Conservation (phyloP, 2,888 invertebrate species). For the Drosophila testacea region DNA sequence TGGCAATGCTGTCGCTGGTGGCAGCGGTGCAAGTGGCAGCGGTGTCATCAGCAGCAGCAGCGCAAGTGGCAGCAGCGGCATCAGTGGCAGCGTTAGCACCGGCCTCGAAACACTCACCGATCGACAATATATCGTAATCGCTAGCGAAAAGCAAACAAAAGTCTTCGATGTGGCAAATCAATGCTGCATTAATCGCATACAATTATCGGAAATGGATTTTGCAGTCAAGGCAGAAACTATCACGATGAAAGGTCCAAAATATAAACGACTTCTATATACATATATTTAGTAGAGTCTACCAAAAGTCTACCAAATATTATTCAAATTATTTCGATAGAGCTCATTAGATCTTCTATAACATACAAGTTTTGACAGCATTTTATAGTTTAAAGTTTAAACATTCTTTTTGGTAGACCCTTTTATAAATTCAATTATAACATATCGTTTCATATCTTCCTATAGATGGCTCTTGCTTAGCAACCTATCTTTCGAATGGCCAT, state of each 20-base stretch:
- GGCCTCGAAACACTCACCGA: conserved; percentile 87
- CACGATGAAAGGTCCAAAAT: conserved; percentile 92
- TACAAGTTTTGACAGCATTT: too few species aligned
- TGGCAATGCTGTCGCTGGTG: conserved; percentile 7
- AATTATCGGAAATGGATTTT: conserved; percentile 96
- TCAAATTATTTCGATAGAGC: too few species aligned
- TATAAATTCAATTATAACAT: background rate
- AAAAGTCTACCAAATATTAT: too few species aligned
- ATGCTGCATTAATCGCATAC: conserved; percentile 96
- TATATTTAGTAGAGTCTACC: too few species aligned
- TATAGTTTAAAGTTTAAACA: too few species aligned
- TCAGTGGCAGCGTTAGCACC: conserved; percentile 84
- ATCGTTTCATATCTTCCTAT: conserved; percentile 71
- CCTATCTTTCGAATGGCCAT: conserved; percentile 97
- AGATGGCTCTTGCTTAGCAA: conserved; percentile 97
- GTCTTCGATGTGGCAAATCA: conserved; percentile 98
- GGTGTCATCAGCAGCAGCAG: conserved; percentile 65
- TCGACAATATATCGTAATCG: conserved; percentile 96
- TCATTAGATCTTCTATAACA: too few species aligned
- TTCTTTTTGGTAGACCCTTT: too few species aligned
- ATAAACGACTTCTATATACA: background rate
- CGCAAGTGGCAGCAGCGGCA: conserved; percentile 78
- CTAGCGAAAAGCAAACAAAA: conserved; percentile 97
- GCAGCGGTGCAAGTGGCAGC: conserved; percentile 21
- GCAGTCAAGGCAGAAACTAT: conserved; percentile 97